Evolutionary conservation across 2,888 invertebrate genomes (phyloP), one percentile per base, ranked within the genome.

Genomic region (Andrena haemorrhoa): DNA sequence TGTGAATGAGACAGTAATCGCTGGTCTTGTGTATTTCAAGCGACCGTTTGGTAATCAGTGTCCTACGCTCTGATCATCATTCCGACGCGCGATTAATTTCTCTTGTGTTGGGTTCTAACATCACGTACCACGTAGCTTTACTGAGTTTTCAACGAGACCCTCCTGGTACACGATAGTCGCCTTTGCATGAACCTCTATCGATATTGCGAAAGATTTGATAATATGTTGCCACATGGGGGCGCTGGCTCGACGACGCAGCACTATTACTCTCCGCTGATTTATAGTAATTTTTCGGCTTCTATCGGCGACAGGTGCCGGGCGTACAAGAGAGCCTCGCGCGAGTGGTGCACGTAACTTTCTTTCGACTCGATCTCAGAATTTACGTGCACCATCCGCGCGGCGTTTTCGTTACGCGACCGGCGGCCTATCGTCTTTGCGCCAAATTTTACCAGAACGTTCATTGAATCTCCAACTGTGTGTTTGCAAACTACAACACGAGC

Each of bases 101-200:
- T 53, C 16, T 41, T 35, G 12, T n/a, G 41, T 75, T 51, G 16
- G 49, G 23, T 74, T 65, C n/a, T 47, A 61, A 41, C 20, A 4
- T 49, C 12, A 33, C 20, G 41, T 41, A 12, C 41, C 41, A 66
- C n/a, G 26, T 47, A 63, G 61, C 41, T 63, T 31, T n/a, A 41
- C 53, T 47, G 76, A 66, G 26, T 63, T 72, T 68, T 66, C 66
- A 64, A 72, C 29, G 31, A 49, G 66, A 63, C 63, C 53, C 65
- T 78, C 60, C 31, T 51, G 53, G 47, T 53, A 61, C 49, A 60
- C 47, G 35, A 71, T 47, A 78, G 41, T 47, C 65, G 35, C 65
- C 53, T 78, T 53, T 80, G 79, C 79, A 80, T 71, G 79, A 66
- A 61, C 47, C 41, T 70, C 6, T 47, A 33, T 51, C 26, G 63